These are phyloP conservation scores for Ophioninae sp. DNA, from an alignment of 2,888 invertebrate species.

Conservation along the genomic window DNA sequence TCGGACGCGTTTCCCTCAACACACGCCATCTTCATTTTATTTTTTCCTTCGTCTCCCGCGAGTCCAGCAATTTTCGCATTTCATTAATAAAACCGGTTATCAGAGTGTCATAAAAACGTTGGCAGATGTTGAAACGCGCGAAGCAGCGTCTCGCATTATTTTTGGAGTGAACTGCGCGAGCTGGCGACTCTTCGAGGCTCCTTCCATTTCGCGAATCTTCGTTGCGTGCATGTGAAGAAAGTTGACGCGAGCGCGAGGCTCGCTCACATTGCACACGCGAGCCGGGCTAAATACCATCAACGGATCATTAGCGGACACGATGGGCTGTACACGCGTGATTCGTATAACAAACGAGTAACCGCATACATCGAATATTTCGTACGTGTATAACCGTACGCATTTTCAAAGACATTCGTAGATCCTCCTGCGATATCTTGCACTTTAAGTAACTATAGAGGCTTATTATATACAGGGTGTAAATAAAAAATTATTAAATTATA, in stretches of 20 bases:
- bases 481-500: too few species aligned
- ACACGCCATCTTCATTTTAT: neutral
- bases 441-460: constrained; percentile 1
- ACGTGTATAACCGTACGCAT: neutral
- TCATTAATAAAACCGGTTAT: constrained; percentile 61
- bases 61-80: constrained; percentile 10
- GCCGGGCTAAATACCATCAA: constrained; percentile 64
- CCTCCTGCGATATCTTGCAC: constrained; percentile 34
- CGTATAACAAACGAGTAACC: constrained; percentile 3
- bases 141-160: constrained; percentile 48
- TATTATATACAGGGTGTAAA: neutral
- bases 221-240: constrained; percentile 24
- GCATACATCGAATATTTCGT: constrained; percentile 8
- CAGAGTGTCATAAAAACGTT: constrained; percentile 54
- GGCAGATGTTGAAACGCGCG: constrained; percentile 41
- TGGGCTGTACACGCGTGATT: constrained; percentile 27
- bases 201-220: constrained; percentile 31
- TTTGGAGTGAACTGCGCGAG: constrained; percentile 49
- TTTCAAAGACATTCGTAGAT: constrained; percentile 37
- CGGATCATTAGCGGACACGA: constrained; percentile 63
- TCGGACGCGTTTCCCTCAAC: neutral
- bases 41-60: neutral
- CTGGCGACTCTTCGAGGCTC: constrained; percentile 13
- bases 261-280: constrained; percentile 50
- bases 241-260: constrained; percentile 23